Percentiles rank a stretch among this genome's conserved stretches.
These are phyloP conservation scores for Catocala fraxini DNA, from an alignment of 2,888 invertebrate genomes.

Conservation along the genomic window DNA sequence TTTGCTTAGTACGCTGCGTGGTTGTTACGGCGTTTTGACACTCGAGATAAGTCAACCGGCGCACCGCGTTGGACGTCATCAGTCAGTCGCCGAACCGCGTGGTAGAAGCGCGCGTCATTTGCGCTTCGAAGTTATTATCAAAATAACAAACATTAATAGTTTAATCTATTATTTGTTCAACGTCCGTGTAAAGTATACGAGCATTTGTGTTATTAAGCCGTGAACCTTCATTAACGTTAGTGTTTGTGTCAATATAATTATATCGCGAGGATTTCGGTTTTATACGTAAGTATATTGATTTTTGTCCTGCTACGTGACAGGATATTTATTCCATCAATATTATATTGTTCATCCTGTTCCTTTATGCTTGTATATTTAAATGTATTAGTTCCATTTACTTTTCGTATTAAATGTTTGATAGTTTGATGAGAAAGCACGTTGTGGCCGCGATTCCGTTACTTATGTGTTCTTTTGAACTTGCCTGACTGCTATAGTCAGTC, in stretches of 20 bases:
- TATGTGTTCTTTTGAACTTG: conserved; percentile 76
- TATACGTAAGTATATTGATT: conserved; percentile 70
- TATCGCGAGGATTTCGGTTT: conserved; percentile 59
- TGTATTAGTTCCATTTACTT: conserved; percentile 13
- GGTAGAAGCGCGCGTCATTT: conserved; percentile 50
- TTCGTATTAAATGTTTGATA: conserved; percentile 42
- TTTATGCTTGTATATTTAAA: conserved; percentile 6
- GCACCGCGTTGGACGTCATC: conserved; percentile 68
- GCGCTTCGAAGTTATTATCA: conserved; percentile 48
- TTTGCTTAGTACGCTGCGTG: conserved; percentile 24
- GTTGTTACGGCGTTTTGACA: conserved; percentile 54
- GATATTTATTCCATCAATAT: conserved; percentile 31
- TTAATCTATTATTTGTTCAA: conserved; percentile 60
- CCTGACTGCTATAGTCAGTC: conserved; percentile 60
- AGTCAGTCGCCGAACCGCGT: conserved; percentile 64
- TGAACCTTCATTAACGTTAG: conserved; percentile 46
- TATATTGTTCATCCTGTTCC: conserved; percentile 11
- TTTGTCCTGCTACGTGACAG: conserved; percentile 48
- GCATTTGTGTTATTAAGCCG: conserved; percentile 60
- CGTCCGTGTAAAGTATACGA: conserved; percentile 56
- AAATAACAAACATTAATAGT: conserved; percentile 50
- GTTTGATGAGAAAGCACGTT: conserved; percentile 68
- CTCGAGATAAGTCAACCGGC: conserved; percentile 57
- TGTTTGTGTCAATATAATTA: conserved; percentile 50
- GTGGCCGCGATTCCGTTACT: conserved; percentile 75